phyloP scores from a whole-genome alignment of 2,113 vertebrate species.

The Sylvilagus bachmani region DNA sequence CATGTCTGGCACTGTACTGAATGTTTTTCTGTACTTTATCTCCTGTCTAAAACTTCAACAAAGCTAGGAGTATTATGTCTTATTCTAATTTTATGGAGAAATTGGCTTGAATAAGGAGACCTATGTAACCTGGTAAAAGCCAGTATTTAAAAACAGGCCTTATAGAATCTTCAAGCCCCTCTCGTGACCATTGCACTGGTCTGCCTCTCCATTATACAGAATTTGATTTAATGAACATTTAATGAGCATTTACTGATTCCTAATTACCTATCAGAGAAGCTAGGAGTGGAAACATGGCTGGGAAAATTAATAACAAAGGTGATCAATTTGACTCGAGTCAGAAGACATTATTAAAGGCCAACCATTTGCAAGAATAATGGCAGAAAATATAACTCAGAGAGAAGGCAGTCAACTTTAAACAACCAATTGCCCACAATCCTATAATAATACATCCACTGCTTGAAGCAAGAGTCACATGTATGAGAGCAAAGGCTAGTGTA shows the following conservation, averaged over 20 bases:
- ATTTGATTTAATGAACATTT: background rate
- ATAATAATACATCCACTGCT: background rate
- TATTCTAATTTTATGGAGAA: constrained; percentile 10
- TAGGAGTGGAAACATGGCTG: background rate
- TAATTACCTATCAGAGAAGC: constrained; percentile 34
- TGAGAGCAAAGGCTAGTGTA: background rate
- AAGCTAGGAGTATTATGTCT: background rate
- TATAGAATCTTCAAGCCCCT: background rate
- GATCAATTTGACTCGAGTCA: constrained; percentile 12
- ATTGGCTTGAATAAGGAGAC: background rate
- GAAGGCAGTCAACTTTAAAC: background rate
- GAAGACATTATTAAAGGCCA: background rate
- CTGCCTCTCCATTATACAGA: background rate
- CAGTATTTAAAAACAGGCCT: background rate
- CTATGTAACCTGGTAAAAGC: background rate
- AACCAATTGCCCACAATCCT: background rate
- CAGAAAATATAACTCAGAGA: background rate
- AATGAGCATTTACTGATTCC: background rate
- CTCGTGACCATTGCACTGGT: background rate
- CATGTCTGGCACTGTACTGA: background rate
- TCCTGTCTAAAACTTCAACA: background rate
- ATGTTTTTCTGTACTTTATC: background rate
- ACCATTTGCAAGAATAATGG: constrained; percentile 27
- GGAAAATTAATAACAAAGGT: constrained; percentile 23
- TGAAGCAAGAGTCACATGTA: background rate